Evolutionary conservation across 2,113 vertebrate species (phyloP).

Genomic region (Gasterosteus nipponicus): DNA sequence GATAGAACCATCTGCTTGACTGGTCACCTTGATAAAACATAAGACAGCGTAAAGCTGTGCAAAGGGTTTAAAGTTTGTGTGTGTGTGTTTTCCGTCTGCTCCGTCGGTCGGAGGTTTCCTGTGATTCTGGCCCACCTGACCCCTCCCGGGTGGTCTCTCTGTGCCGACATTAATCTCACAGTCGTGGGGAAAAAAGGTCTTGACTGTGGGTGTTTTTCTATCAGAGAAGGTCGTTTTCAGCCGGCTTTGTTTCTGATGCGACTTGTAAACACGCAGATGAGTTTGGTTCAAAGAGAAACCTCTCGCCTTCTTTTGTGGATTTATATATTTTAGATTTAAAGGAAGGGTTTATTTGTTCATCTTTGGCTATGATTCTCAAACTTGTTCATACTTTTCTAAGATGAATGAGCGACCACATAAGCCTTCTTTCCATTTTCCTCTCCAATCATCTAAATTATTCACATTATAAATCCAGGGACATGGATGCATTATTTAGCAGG

Average conservation of each 20-base stretch:
- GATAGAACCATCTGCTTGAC: slow-evolving; percentile 76
- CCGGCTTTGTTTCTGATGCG: slow-evolving; percentile 20
- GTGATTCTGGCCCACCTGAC: slow-evolving; percentile 29
- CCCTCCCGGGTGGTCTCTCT: slow-evolving; percentile 54
- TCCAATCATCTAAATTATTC: slow-evolving; percentile 57
- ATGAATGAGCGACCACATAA: slow-evolving; percentile 7
- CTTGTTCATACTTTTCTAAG: slow-evolving; percentile 10
- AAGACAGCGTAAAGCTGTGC: slow-evolving; percentile 21
- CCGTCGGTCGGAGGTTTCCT: background rate
- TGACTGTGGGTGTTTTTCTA: slow-evolving; percentile 59
- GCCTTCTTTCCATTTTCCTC: slow-evolving; percentile 11
- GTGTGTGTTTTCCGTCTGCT: background rate
- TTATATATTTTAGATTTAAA: background rate
- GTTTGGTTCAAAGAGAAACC: background rate
- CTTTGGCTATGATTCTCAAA: background rate
- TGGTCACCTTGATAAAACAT: slow-evolving; percentile 44
- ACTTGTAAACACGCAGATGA: slow-evolving; percentile 26
- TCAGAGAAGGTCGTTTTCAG: slow-evolving; percentile 51
- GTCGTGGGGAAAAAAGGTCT: slow-evolving; percentile 50
- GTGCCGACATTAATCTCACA: slow-evolving; percentile 48
- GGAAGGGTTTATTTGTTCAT: background rate
- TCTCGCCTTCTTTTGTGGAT: background rate
- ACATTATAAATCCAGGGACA: slow-evolving; percentile 54
- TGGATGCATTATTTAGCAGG: slow-evolving; percentile 56
- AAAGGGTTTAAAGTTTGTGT: background rate